These are phyloP conservation scores for Percopsis transmontana DNA, from an alignment of 2,113 vertebrate species.

Conservation along the genomic window DNA sequence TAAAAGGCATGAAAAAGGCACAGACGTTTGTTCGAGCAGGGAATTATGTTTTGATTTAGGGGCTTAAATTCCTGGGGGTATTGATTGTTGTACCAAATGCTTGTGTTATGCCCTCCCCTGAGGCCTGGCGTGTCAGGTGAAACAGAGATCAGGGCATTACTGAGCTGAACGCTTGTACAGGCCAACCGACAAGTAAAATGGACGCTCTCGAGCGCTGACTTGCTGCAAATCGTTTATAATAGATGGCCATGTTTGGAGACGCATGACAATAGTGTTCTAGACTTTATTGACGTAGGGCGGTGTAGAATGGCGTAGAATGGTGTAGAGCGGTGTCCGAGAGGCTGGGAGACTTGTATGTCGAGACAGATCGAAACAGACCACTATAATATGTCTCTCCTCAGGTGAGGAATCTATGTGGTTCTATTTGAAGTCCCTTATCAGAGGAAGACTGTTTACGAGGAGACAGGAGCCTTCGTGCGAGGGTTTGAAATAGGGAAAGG, in stretches of 20 bases:
- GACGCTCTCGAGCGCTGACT: constrained; percentile 22
- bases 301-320: background rate
- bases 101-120: constrained; percentile 31
- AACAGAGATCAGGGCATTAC: constrained; percentile 47
- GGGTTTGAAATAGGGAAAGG: constrained; percentile 12
- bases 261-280: background rate
- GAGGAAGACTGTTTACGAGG: constrained; percentile 24
- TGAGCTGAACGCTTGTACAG: constrained; percentile 34
- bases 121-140: constrained; percentile 51
- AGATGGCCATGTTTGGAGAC: background rate
- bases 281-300: background rate
- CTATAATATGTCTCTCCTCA: constrained; percentile 28
- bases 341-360: background rate
- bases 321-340: background rate
- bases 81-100: constrained; percentile 63
- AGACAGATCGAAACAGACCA: constrained; percentile 13
- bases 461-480: constrained; percentile 5
- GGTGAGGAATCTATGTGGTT: constrained; percentile 16
- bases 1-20: constrained; percentile 38
- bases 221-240: constrained; percentile 47
- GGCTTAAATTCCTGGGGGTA: constrained; percentile 44
- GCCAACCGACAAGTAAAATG: constrained; percentile 36
- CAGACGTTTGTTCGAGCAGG: constrained; percentile 24
- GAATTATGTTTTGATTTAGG: constrained; percentile 53
- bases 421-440: constrained; percentile 10